Evolutionary conservation across 2,797 vertebrate genomes (phyloP).

Genomic region (Todus mexicanus): DNA sequence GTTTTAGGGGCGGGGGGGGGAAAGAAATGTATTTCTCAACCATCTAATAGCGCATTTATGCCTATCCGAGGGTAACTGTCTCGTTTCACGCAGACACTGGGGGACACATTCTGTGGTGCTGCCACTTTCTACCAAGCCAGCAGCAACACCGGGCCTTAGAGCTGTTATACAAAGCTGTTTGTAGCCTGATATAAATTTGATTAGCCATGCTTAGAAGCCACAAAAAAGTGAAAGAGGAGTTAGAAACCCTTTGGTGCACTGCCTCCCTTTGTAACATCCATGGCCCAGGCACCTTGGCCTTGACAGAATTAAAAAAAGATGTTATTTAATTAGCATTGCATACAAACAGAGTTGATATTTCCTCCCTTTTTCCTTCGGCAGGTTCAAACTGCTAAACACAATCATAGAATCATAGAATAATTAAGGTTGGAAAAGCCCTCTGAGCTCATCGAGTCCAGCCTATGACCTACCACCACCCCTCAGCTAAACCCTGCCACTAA

Average conservation of each 20-base stretch:
- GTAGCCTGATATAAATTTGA: slow-evolving; percentile 10
- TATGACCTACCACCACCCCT: too few species aligned
- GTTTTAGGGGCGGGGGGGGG: not conserved
- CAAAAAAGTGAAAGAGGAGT: not conserved
- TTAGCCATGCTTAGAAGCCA: not conserved
- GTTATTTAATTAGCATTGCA: not conserved
- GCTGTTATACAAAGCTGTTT: slow-evolving; percentile 78
- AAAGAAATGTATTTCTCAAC: slow-evolving; percentile 62
- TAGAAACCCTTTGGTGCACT: not conserved
- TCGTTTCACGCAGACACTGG: slow-evolving; percentile 85
- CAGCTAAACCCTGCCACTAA: too few species aligned
- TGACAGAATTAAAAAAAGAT: not conserved
- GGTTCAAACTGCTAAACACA: slow-evolving; percentile 76
- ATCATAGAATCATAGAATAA: too few species aligned
- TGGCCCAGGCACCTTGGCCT: not conserved
- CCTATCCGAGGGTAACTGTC: slow-evolving; percentile 85
- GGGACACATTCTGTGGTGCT: slow-evolving; percentile 51
- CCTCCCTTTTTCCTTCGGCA: not conserved
- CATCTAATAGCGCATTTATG: slow-evolving; percentile 86
- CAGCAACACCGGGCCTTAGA: slow-evolving; percentile 83
- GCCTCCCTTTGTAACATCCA: not conserved
- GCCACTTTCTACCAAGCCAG: slow-evolving; percentile 15
- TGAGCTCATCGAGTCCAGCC: too few species aligned
- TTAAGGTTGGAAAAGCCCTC: too few species aligned
- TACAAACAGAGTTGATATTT: not conserved